phyloP scores from a whole-genome alignment of 2,113 vertebrate species.

The Prochilodus magdalenae region DNA sequence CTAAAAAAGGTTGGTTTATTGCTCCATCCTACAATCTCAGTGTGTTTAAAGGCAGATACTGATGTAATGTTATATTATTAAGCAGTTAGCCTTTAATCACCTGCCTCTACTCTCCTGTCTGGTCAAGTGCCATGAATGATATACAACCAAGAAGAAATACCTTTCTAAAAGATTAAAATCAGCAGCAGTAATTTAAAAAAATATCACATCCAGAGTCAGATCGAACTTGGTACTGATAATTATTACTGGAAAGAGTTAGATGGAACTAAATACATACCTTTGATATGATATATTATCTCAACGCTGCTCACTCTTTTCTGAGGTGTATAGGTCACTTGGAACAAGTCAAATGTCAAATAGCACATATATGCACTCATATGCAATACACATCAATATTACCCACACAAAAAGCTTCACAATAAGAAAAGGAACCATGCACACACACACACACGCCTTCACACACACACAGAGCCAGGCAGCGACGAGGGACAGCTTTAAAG shows the following conservation, averaged over 20 bases:
- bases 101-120: too few species aligned
- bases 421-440: neutral
- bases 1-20: neutral
- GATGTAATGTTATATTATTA: neutral
- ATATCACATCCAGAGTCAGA: neutral
- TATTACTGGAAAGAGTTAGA: neutral
- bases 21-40: neutral
- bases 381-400: conserved; percentile 11
- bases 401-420: neutral
- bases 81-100: too few species aligned
- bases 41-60: neutral
- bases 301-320: neutral
- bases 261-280: neutral
- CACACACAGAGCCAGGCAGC: conserved; percentile 54
- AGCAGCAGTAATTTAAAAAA: too few species aligned
- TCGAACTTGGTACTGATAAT: neutral
- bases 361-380: neutral
- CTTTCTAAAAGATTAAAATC: too few species aligned
- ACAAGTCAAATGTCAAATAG: neutral
- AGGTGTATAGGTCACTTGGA: neutral
- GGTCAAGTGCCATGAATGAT: too few species aligned
- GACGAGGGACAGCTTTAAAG: conserved; percentile 73
- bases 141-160: too few species aligned
- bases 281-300: too few species aligned
- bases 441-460: conserved; percentile 15